Percentiles rank a stretch among this genome's conserved stretches.
These are phyloP conservation scores for Betta splendens DNA, from an alignment of 2,797 vertebrate species.

Conservation along the genomic window DNA sequence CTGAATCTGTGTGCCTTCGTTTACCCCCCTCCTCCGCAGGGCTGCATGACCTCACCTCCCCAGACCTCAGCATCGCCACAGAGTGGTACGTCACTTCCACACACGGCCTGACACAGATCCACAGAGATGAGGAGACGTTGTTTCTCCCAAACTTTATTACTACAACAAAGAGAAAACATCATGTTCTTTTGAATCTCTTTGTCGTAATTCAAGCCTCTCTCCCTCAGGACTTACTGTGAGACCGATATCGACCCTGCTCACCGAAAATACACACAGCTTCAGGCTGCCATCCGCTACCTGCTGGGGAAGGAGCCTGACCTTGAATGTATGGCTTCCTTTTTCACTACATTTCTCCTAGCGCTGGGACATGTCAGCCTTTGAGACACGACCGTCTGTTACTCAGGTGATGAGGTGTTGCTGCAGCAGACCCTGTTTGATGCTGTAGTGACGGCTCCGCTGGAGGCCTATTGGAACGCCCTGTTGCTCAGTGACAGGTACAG, in stretches of 20 bases:
- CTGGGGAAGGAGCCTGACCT: slow-evolving; percentile 88
- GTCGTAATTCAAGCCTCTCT: neutral
- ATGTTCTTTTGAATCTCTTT: neutral
- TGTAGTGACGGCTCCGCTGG: slow-evolving; percentile 93
- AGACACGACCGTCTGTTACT: slow-evolving; percentile 6
- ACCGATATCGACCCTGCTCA: slow-evolving; percentile 93
- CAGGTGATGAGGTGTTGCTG: slow-evolving; percentile 92
- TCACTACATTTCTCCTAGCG: too few relatives aligned
- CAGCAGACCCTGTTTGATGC: slow-evolving; percentile 92
- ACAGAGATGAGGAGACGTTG: too few relatives aligned
- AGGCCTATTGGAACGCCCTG: slow-evolving; percentile 94
- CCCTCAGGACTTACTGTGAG: slow-evolving; percentile 92
- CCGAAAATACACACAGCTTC: slow-evolving; percentile 89
- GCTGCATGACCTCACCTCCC: slow-evolving; percentile 92
- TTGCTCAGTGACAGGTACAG: slow-evolving; percentile 87
- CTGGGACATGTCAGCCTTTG: neutral
- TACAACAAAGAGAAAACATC: too few relatives aligned
- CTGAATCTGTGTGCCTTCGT: rapidly evolving
- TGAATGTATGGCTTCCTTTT: slow-evolving; percentile 94
- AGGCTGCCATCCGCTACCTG: slow-evolving; percentile 90
- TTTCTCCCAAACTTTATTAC: too few relatives aligned
- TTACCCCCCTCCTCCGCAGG: slow-evolving; percentile 70
- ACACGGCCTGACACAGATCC: too few relatives aligned
- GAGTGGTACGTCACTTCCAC: slow-evolving; percentile 85
- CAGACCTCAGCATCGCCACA: slow-evolving; percentile 88